These are phyloP conservation scores for Phycodurus eques DNA, from an alignment of 2,113 vertebrate species.

Conservation along the genomic window DNA sequence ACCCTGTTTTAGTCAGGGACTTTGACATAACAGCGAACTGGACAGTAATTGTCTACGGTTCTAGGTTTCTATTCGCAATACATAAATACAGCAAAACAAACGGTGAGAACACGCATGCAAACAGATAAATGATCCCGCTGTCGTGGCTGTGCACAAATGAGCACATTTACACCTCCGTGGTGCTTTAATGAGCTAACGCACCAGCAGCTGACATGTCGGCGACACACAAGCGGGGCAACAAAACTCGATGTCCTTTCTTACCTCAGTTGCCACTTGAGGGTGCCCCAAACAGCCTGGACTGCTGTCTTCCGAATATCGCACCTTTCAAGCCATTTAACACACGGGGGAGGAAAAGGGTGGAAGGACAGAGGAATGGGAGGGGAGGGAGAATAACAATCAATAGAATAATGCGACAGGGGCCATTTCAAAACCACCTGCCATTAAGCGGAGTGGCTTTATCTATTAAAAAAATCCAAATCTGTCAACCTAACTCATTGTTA, in stretches of 20 bases:
- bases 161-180: constrained; percentile 3
- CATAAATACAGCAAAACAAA: neutral
- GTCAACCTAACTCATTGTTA: neutral
- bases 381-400: constrained; percentile 65
- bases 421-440: constrained; percentile 31
- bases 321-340: constrained; percentile 58
- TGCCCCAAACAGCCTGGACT: constrained; percentile 43
- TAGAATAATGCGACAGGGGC: constrained; percentile 73
- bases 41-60: neutral
- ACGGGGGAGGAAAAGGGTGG: constrained; percentile 5
- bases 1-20: no score
- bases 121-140: neutral
- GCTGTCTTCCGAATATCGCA: constrained; percentile 70
- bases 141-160: neutral
- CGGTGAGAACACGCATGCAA: constrained; percentile 9
- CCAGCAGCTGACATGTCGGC: constrained; percentile 27
- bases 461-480: neutral
- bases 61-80: neutral
- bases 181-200: constrained; percentile 1
- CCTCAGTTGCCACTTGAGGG: constrained; percentile 68
- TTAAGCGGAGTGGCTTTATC: constrained; percentile 20
- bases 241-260: constrained; percentile 51
- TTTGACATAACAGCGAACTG: neutral
- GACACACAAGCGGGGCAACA: neutral
- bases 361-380: constrained; percentile 24